Conservation (phyloP, 2,113 vertebrate species). For the Psittacula cyanocephala region DNA sequence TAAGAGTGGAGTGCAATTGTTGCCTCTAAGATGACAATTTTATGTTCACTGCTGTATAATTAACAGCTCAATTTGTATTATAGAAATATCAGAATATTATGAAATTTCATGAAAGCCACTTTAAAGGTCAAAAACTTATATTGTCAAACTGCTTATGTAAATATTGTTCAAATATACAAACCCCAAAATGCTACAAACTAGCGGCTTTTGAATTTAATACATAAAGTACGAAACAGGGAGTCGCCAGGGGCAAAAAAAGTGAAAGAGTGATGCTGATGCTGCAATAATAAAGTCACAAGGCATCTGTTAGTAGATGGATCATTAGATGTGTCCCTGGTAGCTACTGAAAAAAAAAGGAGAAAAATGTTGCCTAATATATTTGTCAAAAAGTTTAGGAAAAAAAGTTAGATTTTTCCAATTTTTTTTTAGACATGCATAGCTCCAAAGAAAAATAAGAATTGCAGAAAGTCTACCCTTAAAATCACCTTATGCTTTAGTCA, state of each 20-base stretch:
- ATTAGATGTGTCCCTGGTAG: slow-evolving; percentile 75
- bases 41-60: neutral
- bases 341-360: neutral
- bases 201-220: neutral
- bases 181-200: neutral
- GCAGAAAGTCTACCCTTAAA: neutral
- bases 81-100: neutral
- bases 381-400: slow-evolving; percentile 42
- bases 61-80: neutral
- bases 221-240: neutral
- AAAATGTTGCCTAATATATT: slow-evolving; percentile 58
- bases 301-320: slow-evolving; percentile 78
- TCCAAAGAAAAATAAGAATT: neutral
- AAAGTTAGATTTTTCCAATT: neutral
- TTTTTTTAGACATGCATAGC: neutral
- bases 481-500: neutral
- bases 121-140: slow-evolving; percentile 30
- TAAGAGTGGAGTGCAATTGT: neutral
- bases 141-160: slow-evolving; percentile 21
- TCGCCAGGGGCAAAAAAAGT: neutral
- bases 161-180: neutral
- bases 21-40: neutral
- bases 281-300: slow-evolving; percentile 67
- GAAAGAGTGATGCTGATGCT: slow-evolving; percentile 10
- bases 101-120: neutral